phyloP scores from a whole-genome alignment of 2,113 vertebrate genomes.

The Parotia lawesii region DNA sequence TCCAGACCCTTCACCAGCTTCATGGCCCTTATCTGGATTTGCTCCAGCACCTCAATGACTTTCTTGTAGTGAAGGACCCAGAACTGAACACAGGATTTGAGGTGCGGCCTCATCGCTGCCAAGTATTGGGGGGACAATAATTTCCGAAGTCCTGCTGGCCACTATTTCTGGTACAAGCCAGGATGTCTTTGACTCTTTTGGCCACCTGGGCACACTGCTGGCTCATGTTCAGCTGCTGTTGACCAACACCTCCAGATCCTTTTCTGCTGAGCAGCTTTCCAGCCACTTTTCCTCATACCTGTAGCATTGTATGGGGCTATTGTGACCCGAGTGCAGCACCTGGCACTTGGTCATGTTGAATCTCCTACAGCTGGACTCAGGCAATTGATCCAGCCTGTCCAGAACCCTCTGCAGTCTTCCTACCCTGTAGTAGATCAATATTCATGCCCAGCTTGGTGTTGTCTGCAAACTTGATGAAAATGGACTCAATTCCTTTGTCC shows the following conservation, averaged over 20 bases:
- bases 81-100: not conserved
- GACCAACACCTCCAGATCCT: not conserved
- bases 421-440: not conserved
- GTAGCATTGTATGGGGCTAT: not conserved
- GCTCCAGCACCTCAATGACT: no score
- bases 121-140: not conserved
- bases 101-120: no score
- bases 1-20: not conserved
- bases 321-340: fast-evolving
- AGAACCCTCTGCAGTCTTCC: not conserved
- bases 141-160: no score
- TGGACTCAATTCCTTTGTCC: not conserved
- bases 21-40: not conserved
- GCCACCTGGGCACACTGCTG: no score
- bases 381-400: not conserved
- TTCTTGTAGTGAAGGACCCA: not conserved
- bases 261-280: not conserved
- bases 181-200: not conserved
- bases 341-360: not conserved
- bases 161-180: not conserved
- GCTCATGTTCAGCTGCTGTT: not conserved
- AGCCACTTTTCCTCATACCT: not conserved
- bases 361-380: not conserved
- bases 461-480: not conserved
- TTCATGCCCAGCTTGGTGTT: not conserved